Percentiles rank a stretch among this genome's conserved stretches.
These are phyloP conservation scores for Taurulus bubalis DNA, from an alignment of 2,113 vertebrate species.

Conservation along the genomic window DNA sequence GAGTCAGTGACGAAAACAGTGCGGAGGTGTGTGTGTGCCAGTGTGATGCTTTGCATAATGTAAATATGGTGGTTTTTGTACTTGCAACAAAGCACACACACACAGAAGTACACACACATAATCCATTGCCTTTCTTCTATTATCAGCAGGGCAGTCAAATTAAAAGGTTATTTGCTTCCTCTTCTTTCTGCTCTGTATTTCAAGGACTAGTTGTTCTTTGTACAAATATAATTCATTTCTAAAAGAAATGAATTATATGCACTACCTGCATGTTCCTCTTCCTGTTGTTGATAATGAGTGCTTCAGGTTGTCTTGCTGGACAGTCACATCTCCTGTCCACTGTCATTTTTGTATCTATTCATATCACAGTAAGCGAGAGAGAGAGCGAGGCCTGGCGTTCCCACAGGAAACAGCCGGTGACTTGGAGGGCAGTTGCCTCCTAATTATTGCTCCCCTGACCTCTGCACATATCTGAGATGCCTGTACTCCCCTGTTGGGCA, in stretches of 20 bases:
- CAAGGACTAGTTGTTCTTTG: slow-evolving; percentile 22
- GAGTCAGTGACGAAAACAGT: neutral
- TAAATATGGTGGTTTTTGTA: neutral
- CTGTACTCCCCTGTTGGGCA: slow-evolving; percentile 24
- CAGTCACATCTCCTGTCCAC: slow-evolving; percentile 35
- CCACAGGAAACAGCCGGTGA: slow-evolving; percentile 48
- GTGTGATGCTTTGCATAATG: neutral
- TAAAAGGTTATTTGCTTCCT: slow-evolving; percentile 28
- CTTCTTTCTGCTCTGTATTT: slow-evolving; percentile 15
- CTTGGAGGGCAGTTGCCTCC: slow-evolving; percentile 42
- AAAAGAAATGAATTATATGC: no score
- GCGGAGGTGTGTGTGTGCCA: neutral
- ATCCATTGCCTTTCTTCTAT: slow-evolving; percentile 2
- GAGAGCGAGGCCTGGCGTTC: slow-evolving; percentile 34
- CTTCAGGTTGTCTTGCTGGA: slow-evolving; percentile 45
- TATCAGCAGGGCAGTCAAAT: neutral
- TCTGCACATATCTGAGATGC: slow-evolving; percentile 43
- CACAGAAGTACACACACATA: neutral
- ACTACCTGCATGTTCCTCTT: slow-evolving; percentile 6
- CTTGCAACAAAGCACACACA: neutral
- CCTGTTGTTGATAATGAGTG: slow-evolving; percentile 39
- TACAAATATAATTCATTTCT: slow-evolving; percentile 19
- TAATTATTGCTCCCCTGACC: slow-evolving; percentile 64
- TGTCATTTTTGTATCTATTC: slow-evolving; percentile 54
- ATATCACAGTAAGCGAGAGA: slow-evolving; percentile 24